phyloP scores from a whole-genome alignment of 2,797 vertebrate genomes.

The Eulemur mongoz region DNA sequence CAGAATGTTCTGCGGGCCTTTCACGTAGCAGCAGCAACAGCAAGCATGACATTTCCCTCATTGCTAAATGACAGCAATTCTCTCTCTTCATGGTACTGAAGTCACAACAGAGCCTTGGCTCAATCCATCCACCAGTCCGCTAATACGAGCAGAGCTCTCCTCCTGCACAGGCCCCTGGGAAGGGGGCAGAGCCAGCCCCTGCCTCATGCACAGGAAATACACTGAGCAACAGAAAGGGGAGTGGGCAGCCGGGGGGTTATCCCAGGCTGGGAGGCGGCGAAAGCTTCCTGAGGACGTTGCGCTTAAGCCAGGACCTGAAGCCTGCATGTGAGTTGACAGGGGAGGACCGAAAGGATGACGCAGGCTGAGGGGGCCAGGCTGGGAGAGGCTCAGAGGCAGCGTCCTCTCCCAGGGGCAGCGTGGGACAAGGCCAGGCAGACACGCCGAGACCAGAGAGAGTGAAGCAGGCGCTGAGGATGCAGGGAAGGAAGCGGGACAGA shows the following conservation, averaged over 20 bases:
- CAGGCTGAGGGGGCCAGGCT: not conserved
- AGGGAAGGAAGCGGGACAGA: not conserved
- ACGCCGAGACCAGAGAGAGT: rapidly evolving
- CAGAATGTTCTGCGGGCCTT: not conserved
- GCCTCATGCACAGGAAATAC: not conserved
- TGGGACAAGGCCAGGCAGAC: not conserved
- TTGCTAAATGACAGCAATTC: not conserved
- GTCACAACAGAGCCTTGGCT: not conserved
- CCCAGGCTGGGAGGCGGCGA: not conserved
- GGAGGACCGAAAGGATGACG: not conserved
- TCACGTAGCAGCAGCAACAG: rapidly evolving
- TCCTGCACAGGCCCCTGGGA: too few relatives aligned
- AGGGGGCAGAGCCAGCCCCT: not conserved
- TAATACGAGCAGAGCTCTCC: not conserved
- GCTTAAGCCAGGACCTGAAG: not conserved
- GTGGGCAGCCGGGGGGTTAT: not conserved
- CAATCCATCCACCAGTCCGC: not conserved
- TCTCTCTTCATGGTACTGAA: not conserved
- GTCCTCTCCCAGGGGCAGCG: rapidly evolving
- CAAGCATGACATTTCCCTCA: not conserved
- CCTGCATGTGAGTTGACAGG: not conserved
- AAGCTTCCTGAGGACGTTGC: not conserved
- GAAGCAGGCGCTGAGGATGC: not conserved
- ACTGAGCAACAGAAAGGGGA: not conserved
- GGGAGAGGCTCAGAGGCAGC: not conserved